phyloP scores from a whole-genome alignment of 2,797 vertebrate genomes.

The Falco novaeseelandiae region DNA sequence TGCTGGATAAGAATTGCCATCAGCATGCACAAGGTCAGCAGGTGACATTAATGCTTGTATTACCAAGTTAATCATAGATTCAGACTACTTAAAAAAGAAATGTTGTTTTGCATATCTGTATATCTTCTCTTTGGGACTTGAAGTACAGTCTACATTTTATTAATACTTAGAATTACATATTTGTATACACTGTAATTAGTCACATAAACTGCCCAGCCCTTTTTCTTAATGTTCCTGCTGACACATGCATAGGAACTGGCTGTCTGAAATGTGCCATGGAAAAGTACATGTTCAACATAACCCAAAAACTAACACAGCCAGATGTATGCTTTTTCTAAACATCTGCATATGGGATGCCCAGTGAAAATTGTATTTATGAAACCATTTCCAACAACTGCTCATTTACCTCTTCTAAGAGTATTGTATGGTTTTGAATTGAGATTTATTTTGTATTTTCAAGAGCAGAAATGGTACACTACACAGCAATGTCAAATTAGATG shows the following conservation, averaged over 20 bases:
- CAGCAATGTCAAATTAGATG: neutral
- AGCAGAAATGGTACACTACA: neutral
- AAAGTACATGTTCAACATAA: neutral
- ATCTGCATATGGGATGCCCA: neutral
- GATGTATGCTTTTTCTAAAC: neutral
- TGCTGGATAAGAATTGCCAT: neutral
- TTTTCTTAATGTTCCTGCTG: neutral
- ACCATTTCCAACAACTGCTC: neutral
- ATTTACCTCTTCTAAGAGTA: neutral
- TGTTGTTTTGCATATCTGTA: neutral
- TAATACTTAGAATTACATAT: neutral
- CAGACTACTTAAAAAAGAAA: neutral
- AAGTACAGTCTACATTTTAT: neutral
- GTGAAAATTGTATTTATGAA: neutral
- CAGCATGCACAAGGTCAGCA: neutral
- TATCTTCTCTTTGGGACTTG: neutral
- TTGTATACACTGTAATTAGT: neutral
- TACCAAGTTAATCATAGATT: neutral
- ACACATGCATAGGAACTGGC: rapidly evolving
- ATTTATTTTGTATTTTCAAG: neutral
- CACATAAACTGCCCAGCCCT: neutral
- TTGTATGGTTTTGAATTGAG: neutral
- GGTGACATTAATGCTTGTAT: neutral
- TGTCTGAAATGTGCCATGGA: neutral
- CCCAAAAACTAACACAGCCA: neutral